phyloP scores from a whole-genome alignment of 2,113 vertebrate species.

The Natator depressus region DNA sequence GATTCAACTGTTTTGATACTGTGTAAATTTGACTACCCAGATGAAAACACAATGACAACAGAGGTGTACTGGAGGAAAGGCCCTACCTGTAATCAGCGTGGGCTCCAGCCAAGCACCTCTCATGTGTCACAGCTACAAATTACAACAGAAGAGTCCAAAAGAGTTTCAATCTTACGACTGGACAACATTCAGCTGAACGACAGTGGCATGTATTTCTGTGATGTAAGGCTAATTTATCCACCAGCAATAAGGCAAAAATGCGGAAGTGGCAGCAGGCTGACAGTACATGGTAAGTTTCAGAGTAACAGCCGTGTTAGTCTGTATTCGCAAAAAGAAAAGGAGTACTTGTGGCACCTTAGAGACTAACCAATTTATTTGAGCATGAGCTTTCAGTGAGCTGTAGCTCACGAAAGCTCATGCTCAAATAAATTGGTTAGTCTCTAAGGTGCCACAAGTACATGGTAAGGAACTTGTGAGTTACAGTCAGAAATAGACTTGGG shows the following conservation, averaged over 20 bases:
- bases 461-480: neutral
- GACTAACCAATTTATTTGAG: too few species aligned
- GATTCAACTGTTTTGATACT: neutral
- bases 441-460: too few species aligned
- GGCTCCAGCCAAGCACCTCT: fast-evolving
- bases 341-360: too few species aligned
- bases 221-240: neutral
- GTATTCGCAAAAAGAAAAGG: too few species aligned
- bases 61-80: neutral
- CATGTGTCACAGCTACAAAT: neutral
- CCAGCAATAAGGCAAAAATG: neutral
- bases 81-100: neutral
- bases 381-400: too few species aligned
- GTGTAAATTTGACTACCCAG: neutral
- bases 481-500: neutral
- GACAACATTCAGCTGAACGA: neutral
- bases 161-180: constrained; percentile 6
- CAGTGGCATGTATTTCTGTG: neutral
- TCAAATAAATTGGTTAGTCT: too few species aligned
- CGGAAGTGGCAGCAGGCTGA: constrained; percentile 12
- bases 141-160: neutral
- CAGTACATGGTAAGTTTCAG: constrained; percentile 15
- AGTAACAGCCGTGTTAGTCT: too few species aligned
- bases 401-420: too few species aligned
- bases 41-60: fast-evolving